A percentile compares a stretch with the other conserved stretches of the same genome.
phyloP scores from a whole-genome alignment of 2,888 invertebrate genomes.

The Nomada ruficornis region DNA sequence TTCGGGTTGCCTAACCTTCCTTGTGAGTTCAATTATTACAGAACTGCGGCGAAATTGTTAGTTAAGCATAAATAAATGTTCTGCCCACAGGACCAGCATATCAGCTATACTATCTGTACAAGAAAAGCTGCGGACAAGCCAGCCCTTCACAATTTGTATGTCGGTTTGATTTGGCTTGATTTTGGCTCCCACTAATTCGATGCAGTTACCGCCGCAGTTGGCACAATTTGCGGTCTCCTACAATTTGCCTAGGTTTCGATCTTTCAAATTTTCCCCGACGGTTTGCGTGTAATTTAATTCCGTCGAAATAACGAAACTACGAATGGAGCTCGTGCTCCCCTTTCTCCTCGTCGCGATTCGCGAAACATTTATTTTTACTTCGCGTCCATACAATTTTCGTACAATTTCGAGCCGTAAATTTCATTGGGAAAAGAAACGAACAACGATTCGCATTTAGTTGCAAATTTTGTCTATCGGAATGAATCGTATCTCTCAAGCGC shows the following conservation, averaged over 20 bases:
- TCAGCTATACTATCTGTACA: conserved; percentile 62
- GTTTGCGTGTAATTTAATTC: conserved; percentile 1
- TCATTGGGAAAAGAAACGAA: not conserved
- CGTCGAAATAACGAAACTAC: not conserved
- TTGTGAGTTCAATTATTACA: too few relatives aligned
- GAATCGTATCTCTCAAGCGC: conserved; percentile 15
- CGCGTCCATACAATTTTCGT: too few relatives aligned
- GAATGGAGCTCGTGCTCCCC: too few relatives aligned
- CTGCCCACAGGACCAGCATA: conserved; percentile 41
- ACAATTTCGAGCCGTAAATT: not conserved
- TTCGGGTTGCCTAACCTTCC: too few relatives aligned
- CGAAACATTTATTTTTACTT: too few relatives aligned
- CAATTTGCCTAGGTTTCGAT: conserved; percentile 28
- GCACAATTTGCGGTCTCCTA: conserved; percentile 56
- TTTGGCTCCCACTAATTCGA: conserved; percentile 78
- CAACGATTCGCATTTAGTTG: not conserved
- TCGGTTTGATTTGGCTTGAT: conserved; percentile 75
- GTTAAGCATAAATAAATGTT: conserved; percentile 19
- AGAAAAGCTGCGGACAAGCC: conserved; percentile 45
- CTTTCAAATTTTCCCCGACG: conserved; percentile 30
- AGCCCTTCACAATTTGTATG: conserved; percentile 63
- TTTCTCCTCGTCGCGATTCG: too few relatives aligned
- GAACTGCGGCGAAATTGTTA: conserved; percentile 11
- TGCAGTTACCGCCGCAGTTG: conserved; percentile 65
- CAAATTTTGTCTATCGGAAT: not conserved